Evolutionary conservation across 2,113 vertebrate species (phyloP), one percentile per base, ranked within the genome.

Genomic region (Phycodurus eques): DNA sequence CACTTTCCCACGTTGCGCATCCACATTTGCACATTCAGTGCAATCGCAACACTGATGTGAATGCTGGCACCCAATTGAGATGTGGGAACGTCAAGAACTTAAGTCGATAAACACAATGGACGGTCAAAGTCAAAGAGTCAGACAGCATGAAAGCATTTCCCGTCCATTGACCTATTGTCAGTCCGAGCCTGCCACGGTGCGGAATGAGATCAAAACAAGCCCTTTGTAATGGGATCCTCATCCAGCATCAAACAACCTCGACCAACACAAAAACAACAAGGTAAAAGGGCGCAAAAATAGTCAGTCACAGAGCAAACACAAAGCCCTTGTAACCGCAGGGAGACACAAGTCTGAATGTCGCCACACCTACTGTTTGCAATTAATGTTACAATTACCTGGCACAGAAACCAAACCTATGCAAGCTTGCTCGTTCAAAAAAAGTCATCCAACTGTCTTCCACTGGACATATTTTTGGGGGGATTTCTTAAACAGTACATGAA

Each of bases 191-290:
- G 75, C 68, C 51, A 44, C 75, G 71, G 71, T 80, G 46, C 74
- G 76, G 72, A 80, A 72, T 44, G 10, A 76, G 86, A 81, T 80
- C 74, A 82, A 88, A 90, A 88, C 80, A 84, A 83, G 68, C 62
- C 56, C 82, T 90, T 92, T 90, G 88, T 81, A 90, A 90, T 81
- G 49, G 70, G 86, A 90, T 81, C 85, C 71, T 65, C 57, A 56
- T 77, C 73, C 85, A 84, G 83, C 84, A 87, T 88, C 83, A 86
- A 90, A 90, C 85, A 87, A 73, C 65, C 69, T 73, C 67, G 70
- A 77, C 81, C 78, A 88, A 83, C 78, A 84, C 83, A 80, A 84
- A 86, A 84, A 73, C 61, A 2, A 15, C 33, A 71, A 85, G 74
- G 77, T 77, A 79, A 81, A 88, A 79, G 74, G 74, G 71, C 72